Conservation (phyloP, 2,113 vertebrate genomes). For the Sorex araneus region DNA sequence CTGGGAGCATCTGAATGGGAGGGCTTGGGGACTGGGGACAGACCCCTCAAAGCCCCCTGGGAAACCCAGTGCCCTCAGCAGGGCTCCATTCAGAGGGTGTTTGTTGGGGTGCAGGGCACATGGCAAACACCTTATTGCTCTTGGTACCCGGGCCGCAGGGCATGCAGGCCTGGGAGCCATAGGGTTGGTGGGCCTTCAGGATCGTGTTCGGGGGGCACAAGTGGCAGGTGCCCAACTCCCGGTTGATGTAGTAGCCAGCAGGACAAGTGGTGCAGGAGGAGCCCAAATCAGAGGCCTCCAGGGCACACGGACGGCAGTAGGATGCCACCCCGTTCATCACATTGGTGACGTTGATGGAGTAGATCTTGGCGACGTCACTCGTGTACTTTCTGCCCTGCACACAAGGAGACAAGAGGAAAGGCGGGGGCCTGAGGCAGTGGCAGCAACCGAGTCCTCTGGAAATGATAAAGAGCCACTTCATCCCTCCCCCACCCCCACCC, state of each 20-base stretch:
- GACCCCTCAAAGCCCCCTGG: neutral
- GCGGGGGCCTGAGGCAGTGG: neutral
- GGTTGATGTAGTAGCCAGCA: slow-evolving; percentile 91
- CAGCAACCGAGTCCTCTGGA: neutral
- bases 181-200: slow-evolving; percentile 90
- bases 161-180: slow-evolving; percentile 90
- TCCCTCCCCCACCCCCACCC: no score
- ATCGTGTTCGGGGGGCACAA: slow-evolving; percentile 92
- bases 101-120: neutral
- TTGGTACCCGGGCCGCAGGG: slow-evolving; percentile 93
- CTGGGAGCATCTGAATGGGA: neutral
- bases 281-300: slow-evolving; percentile 80
- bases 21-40: neutral
- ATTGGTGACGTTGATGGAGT: slow-evolving; percentile 95
- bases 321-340: slow-evolving; percentile 94
- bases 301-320: slow-evolving; percentile 93
- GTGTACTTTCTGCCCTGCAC: slow-evolving; percentile 93
- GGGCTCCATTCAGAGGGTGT: neutral
- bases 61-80: slow-evolving; percentile 11
- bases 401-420: neutral
- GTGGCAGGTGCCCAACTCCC: slow-evolving; percentile 88
- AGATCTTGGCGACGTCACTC: slow-evolving; percentile 94
- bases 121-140: slow-evolving; percentile 91
- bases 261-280: slow-evolving; percentile 94
- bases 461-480: neutral